Evolutionary conservation across 2,113 vertebrate species (phyloP).

Genomic region (Saimiri boliviensis): DNA sequence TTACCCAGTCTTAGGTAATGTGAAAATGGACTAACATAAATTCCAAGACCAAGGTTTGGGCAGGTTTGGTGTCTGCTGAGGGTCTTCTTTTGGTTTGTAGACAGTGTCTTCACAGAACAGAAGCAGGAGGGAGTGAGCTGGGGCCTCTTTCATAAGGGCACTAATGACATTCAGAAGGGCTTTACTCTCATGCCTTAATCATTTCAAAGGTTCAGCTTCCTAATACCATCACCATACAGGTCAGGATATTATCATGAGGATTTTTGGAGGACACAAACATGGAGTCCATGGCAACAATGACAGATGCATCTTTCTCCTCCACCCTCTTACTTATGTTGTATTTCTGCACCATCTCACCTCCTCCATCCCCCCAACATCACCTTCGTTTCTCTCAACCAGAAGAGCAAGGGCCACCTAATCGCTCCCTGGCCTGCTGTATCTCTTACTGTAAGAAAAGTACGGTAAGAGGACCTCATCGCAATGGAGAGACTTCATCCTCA

Average conservation of each 20-base stretch:
- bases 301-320: not conserved
- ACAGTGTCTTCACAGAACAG: not conserved
- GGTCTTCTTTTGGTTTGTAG: not conserved
- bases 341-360: rapidly evolving
- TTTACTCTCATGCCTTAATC: not conserved
- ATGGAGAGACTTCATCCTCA: too few species aligned
- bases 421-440: rapidly evolving
- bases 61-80: not conserved
- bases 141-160: not conserved
- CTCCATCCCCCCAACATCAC: not conserved
- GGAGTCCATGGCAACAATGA: too few species aligned
- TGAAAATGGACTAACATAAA: too few species aligned
- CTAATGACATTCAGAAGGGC: not conserved
- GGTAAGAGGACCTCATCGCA: too few species aligned
- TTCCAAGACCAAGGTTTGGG: not conserved
- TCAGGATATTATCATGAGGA: too few species aligned
- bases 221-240: not conserved
- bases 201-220: not conserved
- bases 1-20: too few species aligned
- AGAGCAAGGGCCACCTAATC: too few species aligned
- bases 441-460: too few species aligned
- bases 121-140: not conserved
- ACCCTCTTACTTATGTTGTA: rapidly evolving
- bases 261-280: not conserved
- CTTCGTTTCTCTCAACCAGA: not conserved